phyloP scores from a whole-genome alignment of 2,113 vertebrate species.

The Marmota monax region DNA sequence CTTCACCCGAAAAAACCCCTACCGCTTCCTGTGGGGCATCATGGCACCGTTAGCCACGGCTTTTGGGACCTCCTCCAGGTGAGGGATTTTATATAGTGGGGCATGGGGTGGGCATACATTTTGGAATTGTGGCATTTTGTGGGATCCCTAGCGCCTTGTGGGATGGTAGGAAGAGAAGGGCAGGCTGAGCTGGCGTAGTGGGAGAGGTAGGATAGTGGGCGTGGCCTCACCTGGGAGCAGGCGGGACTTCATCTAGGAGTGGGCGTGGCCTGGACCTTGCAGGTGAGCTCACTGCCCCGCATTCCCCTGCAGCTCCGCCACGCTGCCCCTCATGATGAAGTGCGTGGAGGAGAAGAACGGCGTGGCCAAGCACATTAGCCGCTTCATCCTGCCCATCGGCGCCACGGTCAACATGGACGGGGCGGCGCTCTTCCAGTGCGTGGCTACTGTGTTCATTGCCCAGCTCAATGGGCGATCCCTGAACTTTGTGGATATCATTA shows the following conservation, averaged over 20 bases:
- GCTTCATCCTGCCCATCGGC: conserved; percentile 95
- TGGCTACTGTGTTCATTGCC: conserved; percentile 94
- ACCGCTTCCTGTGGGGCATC: conserved; percentile 93
- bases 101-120: neutral
- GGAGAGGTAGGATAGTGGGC: too few species aligned
- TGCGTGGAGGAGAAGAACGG: conserved; percentile 95
- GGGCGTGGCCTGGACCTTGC: neutral
- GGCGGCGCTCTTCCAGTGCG: conserved; percentile 95
- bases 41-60: conserved; percentile 91
- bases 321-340: conserved; percentile 95
- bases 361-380: conserved; percentile 93
- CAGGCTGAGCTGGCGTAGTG: accelerated
- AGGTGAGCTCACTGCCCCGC: accelerated
- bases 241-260: too few species aligned
- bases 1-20: conserved; percentile 94
- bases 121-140: neutral
- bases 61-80: conserved; percentile 96
- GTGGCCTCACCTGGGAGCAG: neutral
- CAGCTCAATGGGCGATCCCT: conserved; percentile 90
- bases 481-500: conserved; percentile 93
- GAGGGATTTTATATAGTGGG: neutral
- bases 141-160: too few species aligned
- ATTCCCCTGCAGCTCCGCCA: conserved; percentile 89
- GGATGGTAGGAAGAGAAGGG: neutral
- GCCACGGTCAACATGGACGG: conserved; percentile 97